Evolutionary conservation across 2,888 invertebrate species (phyloP), one percentile per base, ranked within the genome.

Genomic region (Andrena bicolor): DNA sequence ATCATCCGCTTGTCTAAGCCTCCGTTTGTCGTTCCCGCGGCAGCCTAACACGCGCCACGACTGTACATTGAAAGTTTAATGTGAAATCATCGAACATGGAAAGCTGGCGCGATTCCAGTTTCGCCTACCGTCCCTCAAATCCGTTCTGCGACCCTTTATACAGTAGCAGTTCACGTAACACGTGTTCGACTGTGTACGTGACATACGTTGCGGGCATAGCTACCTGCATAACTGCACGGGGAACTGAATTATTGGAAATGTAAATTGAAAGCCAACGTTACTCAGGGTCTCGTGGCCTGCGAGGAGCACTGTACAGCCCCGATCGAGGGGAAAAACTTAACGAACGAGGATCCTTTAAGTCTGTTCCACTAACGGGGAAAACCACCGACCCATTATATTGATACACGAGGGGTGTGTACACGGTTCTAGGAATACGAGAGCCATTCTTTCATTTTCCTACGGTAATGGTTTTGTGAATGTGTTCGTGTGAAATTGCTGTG

Each of bases 21-120:
- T 74, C 74, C 70, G 83, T 74, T 73, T 64, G 65, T 48, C 76
- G 49, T 73, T 76, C 48, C 30, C 63, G 73, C 68, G 73, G 65
- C 60, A 53, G 20, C 60, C 72, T 63, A 41, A 49, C 53, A 51
- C 20, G 69, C 8, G 56, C 60, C 4, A 35, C 60, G 32, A 41
- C 35, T 41, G 82, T 84, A 86, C 85, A 89, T 90, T 89, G 87
- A 89, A 90, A 90, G 85, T 91, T 91, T 90, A 90, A 89, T 90
- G 87, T 71, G 90, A 89, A 91, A 91, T 91, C 90, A 91, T 91
- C 87, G 89, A 90, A 89, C 90, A 90, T 75, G 88, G 86, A 87
- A 86, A 81, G 83, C 87, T 92, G 92, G 91, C 91, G 70, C 77
- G 73, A 72, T 87, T 90, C 91, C 91, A 91, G 87, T 84, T 80